A percentile compares a stretch with the other conserved stretches of the same genome.
These are phyloP conservation scores for Bimastos eiseni DNA, from an alignment of 2,888 invertebrate species.

Conservation along the genomic window DNA sequence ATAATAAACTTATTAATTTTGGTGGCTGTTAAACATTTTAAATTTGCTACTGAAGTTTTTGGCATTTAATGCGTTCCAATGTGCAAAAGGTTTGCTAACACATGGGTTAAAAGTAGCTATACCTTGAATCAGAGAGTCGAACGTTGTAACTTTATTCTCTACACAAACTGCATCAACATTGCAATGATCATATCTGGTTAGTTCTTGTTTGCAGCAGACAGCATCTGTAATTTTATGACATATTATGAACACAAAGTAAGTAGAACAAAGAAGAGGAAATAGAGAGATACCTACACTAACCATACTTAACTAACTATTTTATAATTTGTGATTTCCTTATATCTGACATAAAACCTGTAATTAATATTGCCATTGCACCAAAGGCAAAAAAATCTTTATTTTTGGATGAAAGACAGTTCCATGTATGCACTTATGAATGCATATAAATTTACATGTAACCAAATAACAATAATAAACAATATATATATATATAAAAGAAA, in stretches of 20 bases:
- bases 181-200: not conserved
- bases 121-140: not conserved
- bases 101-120: not conserved
- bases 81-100: too few species aligned
- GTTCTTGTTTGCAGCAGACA: not conserved
- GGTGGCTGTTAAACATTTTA: too few species aligned
- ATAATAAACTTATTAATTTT: too few species aligned
- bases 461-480: too few species aligned
- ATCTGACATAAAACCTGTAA: not conserved
- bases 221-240: not conserved
- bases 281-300: not conserved
- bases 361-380: not conserved
- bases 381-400: not conserved
- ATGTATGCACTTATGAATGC: too few species aligned
- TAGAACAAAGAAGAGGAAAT: not conserved
- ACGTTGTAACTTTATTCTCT: not conserved
- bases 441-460: too few species aligned
- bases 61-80: too few species aligned
- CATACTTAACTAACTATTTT: not conserved
- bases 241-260: not conserved
- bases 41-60: too few species aligned
- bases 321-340: not conserved
- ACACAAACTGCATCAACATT: not conserved
- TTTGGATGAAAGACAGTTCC: too few species aligned
- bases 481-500: too few species aligned